Conservation (phyloP, 2,888 invertebrate genomes). For the Drosophila nr. medialis region DNA sequence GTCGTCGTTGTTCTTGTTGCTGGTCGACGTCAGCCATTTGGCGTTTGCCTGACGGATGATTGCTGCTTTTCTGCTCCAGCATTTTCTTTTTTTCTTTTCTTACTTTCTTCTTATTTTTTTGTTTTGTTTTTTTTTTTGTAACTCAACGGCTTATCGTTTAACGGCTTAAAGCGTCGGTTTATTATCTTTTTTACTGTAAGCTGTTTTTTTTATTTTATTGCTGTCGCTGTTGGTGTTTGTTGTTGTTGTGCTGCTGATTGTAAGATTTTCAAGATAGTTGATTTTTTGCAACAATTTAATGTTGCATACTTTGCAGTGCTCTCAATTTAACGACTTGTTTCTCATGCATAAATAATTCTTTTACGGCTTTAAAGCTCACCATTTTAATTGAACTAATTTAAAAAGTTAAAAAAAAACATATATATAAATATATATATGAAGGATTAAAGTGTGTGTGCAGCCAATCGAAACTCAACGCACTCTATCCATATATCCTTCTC, state of each 20-base stretch:
- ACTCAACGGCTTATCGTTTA: constrained; percentile 31
- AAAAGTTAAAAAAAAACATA: constrained; percentile 49
- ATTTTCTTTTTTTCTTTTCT: constrained; percentile 16
- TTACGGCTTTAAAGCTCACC: constrained; percentile 18
- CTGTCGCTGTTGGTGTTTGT: constrained; percentile 21
- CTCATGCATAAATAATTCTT: background rate
- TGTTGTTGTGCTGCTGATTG: constrained; percentile 22
- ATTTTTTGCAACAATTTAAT: constrained; percentile 45
- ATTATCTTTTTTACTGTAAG: constrained; percentile 15
- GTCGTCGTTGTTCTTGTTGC: constrained; percentile 22
- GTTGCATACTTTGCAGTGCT: constrained; percentile 43
- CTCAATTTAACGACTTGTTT: constrained; percentile 50
- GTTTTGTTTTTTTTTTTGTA: constrained; percentile 4
- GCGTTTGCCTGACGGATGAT: constrained; percentile 39
- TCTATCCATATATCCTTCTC: background rate
- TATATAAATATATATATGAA: background rate
- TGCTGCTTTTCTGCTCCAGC: constrained; percentile 42
- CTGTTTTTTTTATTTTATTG: constrained; percentile 16
- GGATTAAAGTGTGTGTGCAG: constrained; percentile 41
- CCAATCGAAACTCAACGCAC: constrained; percentile 23
- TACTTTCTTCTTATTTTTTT: background rate
- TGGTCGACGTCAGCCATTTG: constrained; percentile 24
- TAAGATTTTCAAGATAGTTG: constrained; percentile 17
- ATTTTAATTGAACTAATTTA: constrained; percentile 53
- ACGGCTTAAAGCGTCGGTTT: constrained; percentile 8